Conservation (phyloP, 2,888 invertebrate genomes). For the Melinaea menophilus region DNA sequence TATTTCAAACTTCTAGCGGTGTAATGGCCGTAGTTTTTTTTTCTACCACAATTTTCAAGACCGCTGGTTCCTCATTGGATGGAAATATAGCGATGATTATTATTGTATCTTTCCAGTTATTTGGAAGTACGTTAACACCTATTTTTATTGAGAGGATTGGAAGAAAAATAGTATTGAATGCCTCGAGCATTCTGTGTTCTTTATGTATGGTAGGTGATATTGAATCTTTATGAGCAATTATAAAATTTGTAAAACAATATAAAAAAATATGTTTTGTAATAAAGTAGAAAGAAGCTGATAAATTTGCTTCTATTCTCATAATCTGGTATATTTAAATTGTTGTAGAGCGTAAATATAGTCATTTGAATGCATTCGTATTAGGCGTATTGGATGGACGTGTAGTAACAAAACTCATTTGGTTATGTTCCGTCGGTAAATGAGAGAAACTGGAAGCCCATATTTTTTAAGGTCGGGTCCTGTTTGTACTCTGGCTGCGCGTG, state of each 20-base stretch:
- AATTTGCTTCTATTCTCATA: too few species aligned
- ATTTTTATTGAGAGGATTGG: conserved; percentile 25
- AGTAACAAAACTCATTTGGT: too few species aligned
- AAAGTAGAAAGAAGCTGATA: neutral
- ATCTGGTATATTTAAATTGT: too few species aligned
- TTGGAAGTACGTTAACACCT: conserved; percentile 18
- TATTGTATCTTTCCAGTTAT: conserved; percentile 24
- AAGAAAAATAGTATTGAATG: conserved; percentile 19
- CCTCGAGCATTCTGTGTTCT: conserved; percentile 22
- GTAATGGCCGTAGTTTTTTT: conserved; percentile 24
- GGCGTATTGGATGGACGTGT: neutral
- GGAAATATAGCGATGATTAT: conserved; percentile 24
- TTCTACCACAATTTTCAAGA: conserved; percentile 26
- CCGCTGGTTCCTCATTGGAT: conserved; percentile 24
- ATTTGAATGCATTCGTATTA: conserved; percentile 6
- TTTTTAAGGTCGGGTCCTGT: too few species aligned
- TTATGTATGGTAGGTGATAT: conserved; percentile 26
- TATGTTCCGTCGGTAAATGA: too few species aligned
- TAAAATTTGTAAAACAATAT: neutral
- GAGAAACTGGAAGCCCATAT: too few species aligned
- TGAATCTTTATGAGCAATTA: neutral
- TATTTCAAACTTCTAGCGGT: conserved; percentile 33
- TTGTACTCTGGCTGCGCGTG: too few species aligned
- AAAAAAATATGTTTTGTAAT: conserved; percentile 3
- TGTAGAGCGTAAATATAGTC: too few species aligned